Evolutionary conservation across 2,797 vertebrate species (phyloP).

Genomic region (Vireo griseus): DNA sequence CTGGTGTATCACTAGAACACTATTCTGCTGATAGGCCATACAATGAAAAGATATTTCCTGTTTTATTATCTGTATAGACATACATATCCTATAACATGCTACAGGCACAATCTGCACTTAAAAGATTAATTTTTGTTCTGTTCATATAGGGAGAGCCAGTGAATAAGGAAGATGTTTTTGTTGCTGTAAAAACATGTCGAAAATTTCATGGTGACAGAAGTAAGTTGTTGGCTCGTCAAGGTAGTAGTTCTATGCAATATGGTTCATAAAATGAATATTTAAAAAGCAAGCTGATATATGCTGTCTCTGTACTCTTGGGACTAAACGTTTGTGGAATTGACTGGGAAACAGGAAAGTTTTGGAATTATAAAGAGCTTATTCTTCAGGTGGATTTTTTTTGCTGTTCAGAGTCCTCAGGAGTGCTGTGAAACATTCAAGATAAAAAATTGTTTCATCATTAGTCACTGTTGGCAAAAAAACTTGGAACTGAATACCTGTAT

Average conservation of each 20-base stretch:
- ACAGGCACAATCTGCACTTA: not conserved
- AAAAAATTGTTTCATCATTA: not conserved
- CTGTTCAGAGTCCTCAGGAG: not conserved
- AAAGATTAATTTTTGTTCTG: not conserved
- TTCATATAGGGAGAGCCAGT: slow-evolving; percentile 83
- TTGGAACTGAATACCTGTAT: not conserved
- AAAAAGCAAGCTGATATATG: not conserved
- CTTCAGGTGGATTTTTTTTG: not conserved
- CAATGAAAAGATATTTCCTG: not conserved
- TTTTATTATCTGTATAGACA: not conserved
- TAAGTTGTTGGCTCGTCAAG: slow-evolving; percentile 71
- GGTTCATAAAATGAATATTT: not conserved
- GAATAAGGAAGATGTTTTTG: slow-evolving; percentile 86
- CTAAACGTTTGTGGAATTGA: not conserved
- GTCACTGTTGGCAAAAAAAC: not conserved
- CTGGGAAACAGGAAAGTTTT: not conserved
- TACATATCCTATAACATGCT: not conserved
- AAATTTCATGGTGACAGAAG: slow-evolving; percentile 94
- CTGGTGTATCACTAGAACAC: not conserved
- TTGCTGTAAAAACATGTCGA: slow-evolving; percentile 95
- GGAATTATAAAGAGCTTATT: not conserved
- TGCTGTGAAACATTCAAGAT: not conserved
- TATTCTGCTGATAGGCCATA: not conserved
- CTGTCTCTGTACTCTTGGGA: not conserved
- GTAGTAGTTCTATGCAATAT: not conserved